phyloP scores from a whole-genome alignment of 2,888 invertebrate genomes.

The Hoplodrina blanda region DNA sequence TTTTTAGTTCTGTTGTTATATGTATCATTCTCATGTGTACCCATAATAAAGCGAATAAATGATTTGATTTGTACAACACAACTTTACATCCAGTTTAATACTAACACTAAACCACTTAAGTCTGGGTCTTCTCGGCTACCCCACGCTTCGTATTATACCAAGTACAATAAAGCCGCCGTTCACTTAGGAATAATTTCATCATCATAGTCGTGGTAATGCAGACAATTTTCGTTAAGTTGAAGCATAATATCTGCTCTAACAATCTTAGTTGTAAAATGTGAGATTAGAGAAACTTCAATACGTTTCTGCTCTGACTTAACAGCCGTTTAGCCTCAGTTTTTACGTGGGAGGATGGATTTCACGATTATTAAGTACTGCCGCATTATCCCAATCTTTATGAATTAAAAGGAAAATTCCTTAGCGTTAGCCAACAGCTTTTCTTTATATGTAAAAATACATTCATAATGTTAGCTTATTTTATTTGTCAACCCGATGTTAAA shows the following conservation, averaged over 20 bases:
- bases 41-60: too few relatives aligned
- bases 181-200: slow-evolving; percentile 62
- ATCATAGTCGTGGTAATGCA: slow-evolving; percentile 58
- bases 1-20: too few relatives aligned
- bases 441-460: too few relatives aligned
- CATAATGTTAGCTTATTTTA: too few relatives aligned
- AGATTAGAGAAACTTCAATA: slow-evolving; percentile 37
- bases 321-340: slow-evolving; percentile 12
- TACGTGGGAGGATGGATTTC: slow-evolving; percentile 15
- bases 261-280: slow-evolving; percentile 43
- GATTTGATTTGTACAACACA: background rate
- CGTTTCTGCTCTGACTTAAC: slow-evolving; percentile 14
- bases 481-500: too few relatives aligned
- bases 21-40: too few relatives aligned
- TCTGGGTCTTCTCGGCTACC: slow-evolving; percentile 27
- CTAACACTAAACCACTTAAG: slow-evolving; percentile 32
- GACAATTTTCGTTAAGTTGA: slow-evolving; percentile 59
- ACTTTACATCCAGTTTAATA: slow-evolving; percentile 14
- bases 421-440: too few relatives aligned
- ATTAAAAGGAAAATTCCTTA: slow-evolving; percentile 24
- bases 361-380: slow-evolving; percentile 26
- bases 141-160: slow-evolving; percentile 29
- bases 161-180: slow-evolving; percentile 47
- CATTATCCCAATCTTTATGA: slow-evolving; percentile 20
- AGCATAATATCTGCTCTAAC: slow-evolving; percentile 53